Conservation (phyloP, 2,888 invertebrate genomes). For the Rotaria socialis region DNA sequence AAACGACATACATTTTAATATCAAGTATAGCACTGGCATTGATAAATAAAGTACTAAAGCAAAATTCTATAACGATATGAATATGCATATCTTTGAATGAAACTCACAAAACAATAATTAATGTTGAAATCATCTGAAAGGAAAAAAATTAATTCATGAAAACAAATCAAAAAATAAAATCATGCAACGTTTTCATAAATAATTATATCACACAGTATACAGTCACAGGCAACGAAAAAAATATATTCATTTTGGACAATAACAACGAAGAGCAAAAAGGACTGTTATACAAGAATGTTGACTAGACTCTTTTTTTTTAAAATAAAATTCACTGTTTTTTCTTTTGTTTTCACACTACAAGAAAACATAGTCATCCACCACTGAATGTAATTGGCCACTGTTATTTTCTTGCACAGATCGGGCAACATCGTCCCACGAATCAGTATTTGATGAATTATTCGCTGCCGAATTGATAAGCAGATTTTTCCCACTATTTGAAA, state of each 20-base stretch:
- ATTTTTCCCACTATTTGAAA: not conserved
- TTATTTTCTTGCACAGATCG: not conserved
- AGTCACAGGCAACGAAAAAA: not conserved
- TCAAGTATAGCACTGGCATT: constrained; percentile 60
- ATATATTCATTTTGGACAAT: not conserved
- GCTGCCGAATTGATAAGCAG: not conserved
- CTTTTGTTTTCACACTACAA: not conserved
- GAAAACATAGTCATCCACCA: constrained; percentile 14
- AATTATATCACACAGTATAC: not conserved
- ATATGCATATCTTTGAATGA: not conserved
- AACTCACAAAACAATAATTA: not conserved
- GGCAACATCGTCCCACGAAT: not conserved
- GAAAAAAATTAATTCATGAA: not conserved
- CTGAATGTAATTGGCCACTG: not conserved
- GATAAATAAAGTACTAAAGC: constrained; percentile 62
- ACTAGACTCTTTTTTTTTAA: not conserved
- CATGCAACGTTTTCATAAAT: not conserved
- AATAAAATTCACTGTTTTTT: not conserved
- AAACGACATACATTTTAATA: constrained; percentile 58
- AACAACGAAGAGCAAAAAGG: not conserved
- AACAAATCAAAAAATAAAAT: not conserved
- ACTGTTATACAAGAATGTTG: not conserved
- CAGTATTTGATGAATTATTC: not conserved
- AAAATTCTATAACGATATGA: not conserved
- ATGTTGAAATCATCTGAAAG: constrained; percentile 24